Percentiles rank a stretch among this genome's conserved stretches.
These are phyloP conservation scores for Germaria angustata DNA, from an alignment of 2,888 invertebrate genomes.

Conservation along the genomic window DNA sequence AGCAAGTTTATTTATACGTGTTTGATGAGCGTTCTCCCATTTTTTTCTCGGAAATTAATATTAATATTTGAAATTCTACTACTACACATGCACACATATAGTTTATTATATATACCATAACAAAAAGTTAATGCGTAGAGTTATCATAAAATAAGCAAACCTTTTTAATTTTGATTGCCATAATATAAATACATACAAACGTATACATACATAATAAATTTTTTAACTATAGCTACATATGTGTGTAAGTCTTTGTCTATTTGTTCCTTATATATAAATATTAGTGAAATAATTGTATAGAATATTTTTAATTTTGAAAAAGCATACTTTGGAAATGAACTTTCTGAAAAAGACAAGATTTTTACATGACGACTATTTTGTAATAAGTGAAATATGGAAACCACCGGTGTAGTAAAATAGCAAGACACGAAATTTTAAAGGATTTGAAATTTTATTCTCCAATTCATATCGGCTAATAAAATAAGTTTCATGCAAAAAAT, in stretches of 20 bases:
- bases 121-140: constrained; percentile 6
- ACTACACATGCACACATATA: constrained; percentile 11
- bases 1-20: background rate
- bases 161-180: constrained; percentile 55
- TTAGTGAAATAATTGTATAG: too few species aligned
- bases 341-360: too few species aligned
- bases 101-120: constrained; percentile 16
- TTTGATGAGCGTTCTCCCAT: constrained; percentile 21
- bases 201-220: background rate
- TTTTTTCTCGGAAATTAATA: constrained; percentile 39
- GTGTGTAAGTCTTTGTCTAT: constrained; percentile 22
- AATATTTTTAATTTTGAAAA: too few species aligned
- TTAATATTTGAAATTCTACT: constrained; percentile 16
- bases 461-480: too few species aligned
- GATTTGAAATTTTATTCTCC: too few species aligned
- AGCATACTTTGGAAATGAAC: too few species aligned
- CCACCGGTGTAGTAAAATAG: too few species aligned
- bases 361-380: too few species aligned
- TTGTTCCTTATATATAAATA: background rate
- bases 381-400: too few species aligned
- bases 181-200: constrained; percentile 21
- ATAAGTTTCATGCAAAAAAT: too few species aligned
- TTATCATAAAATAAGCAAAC: background rate
- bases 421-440: too few species aligned
- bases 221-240: constrained; percentile 14